Percentiles rank a stretch among this genome's conserved stretches.
phyloP scores from a whole-genome alignment of 2,113 vertebrate genomes.

The Micronycteris hirsuta region DNA sequence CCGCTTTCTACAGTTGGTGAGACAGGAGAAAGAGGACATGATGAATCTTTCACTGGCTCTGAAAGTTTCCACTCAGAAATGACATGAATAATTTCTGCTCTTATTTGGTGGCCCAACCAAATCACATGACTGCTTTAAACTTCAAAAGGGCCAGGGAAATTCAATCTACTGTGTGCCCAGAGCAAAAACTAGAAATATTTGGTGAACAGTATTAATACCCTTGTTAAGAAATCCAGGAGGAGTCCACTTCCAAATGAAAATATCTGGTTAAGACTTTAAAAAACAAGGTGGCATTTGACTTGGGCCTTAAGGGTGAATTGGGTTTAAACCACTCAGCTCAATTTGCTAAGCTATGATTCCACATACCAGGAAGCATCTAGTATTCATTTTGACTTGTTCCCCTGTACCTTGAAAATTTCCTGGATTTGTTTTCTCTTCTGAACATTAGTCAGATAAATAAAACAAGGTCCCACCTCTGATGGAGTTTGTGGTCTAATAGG shows the following conservation, averaged over 20 bases:
- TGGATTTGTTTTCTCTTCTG: not conserved
- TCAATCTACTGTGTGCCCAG: not conserved
- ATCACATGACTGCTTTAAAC: not conserved
- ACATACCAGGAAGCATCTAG: not conserved
- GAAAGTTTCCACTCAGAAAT: not conserved
- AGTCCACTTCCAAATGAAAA: not conserved
- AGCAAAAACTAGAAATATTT: not conserved
- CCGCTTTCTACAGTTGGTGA: not conserved
- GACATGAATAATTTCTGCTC: not conserved
- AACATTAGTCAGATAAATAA: constrained; percentile 21
- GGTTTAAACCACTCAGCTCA: not conserved
- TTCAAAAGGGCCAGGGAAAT: not conserved
- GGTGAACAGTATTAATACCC: not conserved
- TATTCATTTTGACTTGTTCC: not conserved
- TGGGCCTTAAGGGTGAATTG: not conserved
- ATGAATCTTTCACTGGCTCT: not conserved
- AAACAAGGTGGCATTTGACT: not conserved
- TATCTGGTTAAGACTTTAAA: not conserved
- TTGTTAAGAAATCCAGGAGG: not conserved
- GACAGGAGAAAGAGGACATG: not conserved
- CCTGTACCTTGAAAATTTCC: not conserved
- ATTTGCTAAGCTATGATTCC: not conserved
- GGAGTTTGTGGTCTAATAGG: not conserved
- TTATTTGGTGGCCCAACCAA: not conserved
- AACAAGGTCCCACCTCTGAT: not conserved